A percentile compares a stretch with the other conserved stretches of the same genome.
Evolutionary conservation across 2,888 invertebrate genomes (phyloP).

Genomic region (Lycia hirtaria): DNA sequence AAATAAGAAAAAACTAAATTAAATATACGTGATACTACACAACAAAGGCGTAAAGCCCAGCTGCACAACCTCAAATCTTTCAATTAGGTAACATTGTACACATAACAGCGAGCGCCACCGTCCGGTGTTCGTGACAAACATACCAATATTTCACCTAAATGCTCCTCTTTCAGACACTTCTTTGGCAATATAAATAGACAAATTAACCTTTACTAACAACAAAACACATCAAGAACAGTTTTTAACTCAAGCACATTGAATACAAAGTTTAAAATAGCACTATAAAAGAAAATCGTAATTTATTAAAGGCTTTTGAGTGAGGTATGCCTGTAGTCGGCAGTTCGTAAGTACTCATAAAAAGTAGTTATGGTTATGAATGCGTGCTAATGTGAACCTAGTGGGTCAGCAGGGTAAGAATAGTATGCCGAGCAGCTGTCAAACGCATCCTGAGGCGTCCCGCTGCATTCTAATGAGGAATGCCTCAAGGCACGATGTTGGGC

Average conservation of each 20-base stretch:
- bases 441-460: constrained; percentile 56
- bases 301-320: constrained; percentile 43
- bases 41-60: background rate
- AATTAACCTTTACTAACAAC: constrained; percentile 51
- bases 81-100: constrained; percentile 61
- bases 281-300: constrained; percentile 29
- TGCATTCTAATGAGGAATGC: constrained; percentile 65
- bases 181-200: constrained; percentile 52
- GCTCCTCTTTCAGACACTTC: constrained; percentile 41
- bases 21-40: background rate
- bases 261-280: constrained; percentile 10
- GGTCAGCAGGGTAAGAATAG: constrained; percentile 69
- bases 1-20: background rate
- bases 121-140: constrained; percentile 49
- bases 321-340: constrained; percentile 43
- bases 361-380: constrained; percentile 59
- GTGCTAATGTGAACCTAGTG: constrained; percentile 66
- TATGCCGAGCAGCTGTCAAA: constrained; percentile 51
- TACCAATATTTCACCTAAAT: constrained; percentile 48
- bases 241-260: constrained; percentile 37
- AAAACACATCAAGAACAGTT: constrained; percentile 21
- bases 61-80: constrained; percentile 37
- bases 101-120: constrained; percentile 54
- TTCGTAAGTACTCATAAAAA: constrained; percentile 44
- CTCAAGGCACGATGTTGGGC: constrained; percentile 29